These are phyloP conservation scores for Grapholita molesta DNA, from an alignment of 1,140 invertebrate genomes.

Conservation along the genomic window DNA sequence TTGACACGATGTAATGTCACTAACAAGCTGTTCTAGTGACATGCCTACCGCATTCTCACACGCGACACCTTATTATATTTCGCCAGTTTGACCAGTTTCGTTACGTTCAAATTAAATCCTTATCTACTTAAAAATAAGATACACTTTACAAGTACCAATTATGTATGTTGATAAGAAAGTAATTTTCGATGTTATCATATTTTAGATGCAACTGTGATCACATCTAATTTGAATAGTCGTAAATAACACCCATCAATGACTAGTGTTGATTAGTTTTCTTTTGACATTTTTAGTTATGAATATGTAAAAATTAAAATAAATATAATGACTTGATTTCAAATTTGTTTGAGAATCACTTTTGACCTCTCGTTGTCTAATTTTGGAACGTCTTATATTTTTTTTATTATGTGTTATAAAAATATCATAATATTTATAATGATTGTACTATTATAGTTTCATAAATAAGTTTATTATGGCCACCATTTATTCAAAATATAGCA, in stretches of 20 bases:
- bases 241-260: neutral
- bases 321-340: no score
- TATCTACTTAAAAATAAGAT: neutral
- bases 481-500: no score
- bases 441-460: no score
- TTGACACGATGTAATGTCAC: neutral
- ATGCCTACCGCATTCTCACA: neutral
- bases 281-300: neutral
- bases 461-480: no score
- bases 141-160: neutral
- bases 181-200: neutral
- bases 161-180: neutral
- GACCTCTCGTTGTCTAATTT: no score
- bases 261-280: neutral
- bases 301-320: neutral
- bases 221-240: conserved; percentile 3
- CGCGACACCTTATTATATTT: neutral
- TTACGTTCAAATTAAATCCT: neutral
- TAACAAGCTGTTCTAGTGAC: neutral
- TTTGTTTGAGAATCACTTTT: no score
- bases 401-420: no score
- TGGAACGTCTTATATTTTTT: no score
- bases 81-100: neutral
- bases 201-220: conserved; percentile 2
- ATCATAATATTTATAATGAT: no score